Percentiles rank a stretch among this genome's conserved stretches.
These are phyloP conservation scores for Bolborhynchus lineola DNA, from an alignment of 2,113 vertebrate species.

Conservation along the genomic window DNA sequence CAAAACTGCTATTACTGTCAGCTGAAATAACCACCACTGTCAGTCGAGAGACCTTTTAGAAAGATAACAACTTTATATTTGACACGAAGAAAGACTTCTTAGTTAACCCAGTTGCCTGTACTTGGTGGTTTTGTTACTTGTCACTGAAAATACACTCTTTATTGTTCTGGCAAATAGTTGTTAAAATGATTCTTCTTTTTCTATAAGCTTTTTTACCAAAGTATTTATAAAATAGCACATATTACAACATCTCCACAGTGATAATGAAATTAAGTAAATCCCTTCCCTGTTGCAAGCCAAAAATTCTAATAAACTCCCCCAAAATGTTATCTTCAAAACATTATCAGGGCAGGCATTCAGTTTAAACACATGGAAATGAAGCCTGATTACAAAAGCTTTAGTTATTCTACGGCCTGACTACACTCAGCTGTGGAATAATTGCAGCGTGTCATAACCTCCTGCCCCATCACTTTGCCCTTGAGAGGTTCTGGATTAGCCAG, in stretches of 20 bases:
- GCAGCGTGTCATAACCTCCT: background rate
- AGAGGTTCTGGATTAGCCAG: background rate
- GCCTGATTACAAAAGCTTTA: background rate
- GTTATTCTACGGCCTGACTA: background rate
- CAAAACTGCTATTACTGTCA: background rate
- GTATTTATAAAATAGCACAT: background rate
- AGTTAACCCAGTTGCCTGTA: background rate
- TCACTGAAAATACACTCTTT: background rate
- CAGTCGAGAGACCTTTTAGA: background rate
- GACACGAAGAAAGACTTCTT: background rate
- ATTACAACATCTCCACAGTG: background rate
- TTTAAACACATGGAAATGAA: background rate
- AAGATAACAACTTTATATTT: background rate
- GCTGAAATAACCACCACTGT: background rate
- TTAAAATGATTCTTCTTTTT: background rate
- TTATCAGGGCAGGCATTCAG: background rate
- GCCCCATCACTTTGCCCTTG: background rate
- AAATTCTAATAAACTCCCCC: background rate
- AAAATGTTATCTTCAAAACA: background rate
- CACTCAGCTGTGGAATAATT: background rate
- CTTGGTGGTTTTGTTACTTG: background rate
- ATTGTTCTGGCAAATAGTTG: background rate
- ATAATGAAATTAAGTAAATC: background rate
- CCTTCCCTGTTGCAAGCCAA: background rate
- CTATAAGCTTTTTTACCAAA: background rate